phyloP scores from a whole-genome alignment of 2,797 vertebrate species.

The Dendrocincla tyrannina region DNA sequence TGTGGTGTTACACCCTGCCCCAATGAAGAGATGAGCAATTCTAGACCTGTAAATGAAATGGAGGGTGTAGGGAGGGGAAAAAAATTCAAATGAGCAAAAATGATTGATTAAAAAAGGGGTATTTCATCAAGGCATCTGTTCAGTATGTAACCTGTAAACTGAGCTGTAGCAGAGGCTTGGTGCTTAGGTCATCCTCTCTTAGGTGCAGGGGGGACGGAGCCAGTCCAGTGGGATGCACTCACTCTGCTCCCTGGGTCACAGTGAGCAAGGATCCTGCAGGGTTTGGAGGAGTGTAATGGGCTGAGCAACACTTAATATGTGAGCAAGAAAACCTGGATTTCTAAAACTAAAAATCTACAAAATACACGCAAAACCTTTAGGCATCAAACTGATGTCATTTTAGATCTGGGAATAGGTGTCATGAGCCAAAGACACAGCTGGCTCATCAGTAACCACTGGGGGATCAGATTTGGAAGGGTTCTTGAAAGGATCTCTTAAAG shows the following conservation, averaged over 20 bases:
- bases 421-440: neutral
- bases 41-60: neutral
- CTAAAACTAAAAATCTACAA: too few species aligned
- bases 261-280: neutral
- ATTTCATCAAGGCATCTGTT: neutral
- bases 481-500: neutral
- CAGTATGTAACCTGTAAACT: neutral
- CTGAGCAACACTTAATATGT: neutral
- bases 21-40: neutral
- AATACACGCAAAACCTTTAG: too few species aligned
- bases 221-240: neutral
- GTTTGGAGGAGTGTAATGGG: neutral
- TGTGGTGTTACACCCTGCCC: neutral
- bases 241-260: neutral
- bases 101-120: neutral
- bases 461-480: neutral
- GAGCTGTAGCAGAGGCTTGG: neutral
- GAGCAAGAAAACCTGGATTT: too few species aligned
- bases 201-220: neutral
- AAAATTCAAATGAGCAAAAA: neutral
- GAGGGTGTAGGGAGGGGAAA: neutral
- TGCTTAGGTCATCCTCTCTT: neutral
- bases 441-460: neutral
- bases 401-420: neutral
- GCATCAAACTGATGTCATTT: neutral